Conservation (phyloP, 2,888 invertebrate species). For the Euclidia mi region DNA sequence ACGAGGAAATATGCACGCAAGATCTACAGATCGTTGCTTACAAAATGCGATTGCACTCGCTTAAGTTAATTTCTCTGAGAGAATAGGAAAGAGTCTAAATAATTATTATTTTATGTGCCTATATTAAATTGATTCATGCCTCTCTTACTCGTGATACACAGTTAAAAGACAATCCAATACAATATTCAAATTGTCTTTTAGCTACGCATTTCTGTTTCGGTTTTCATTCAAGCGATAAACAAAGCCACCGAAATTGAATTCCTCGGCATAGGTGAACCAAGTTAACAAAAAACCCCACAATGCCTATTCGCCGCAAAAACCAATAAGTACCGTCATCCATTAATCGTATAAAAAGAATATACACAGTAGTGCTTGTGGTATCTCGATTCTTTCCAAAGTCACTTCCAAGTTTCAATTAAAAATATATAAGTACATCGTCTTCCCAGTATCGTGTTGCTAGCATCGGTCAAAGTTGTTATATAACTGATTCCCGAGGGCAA, state of each 20-base stretch:
- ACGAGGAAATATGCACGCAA: too few relatives aligned
- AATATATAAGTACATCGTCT: not conserved
- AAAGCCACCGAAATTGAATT: conserved; percentile 14
- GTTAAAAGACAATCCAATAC: too few relatives aligned
- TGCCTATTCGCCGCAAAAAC: not conserved
- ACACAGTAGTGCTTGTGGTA: not conserved
- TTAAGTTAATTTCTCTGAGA: too few relatives aligned
- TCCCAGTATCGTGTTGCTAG: conserved; percentile 3
- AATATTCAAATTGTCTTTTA: not conserved
- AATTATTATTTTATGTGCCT: too few relatives aligned
- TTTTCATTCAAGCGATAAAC: conserved; percentile 7
- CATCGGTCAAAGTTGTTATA: conserved; percentile 14
- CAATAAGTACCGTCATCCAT: conserved; percentile 5
- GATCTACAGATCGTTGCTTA: too few relatives aligned
- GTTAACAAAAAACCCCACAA: not conserved
- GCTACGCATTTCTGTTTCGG: not conserved
- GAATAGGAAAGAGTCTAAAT: too few relatives aligned
- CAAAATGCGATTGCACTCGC: too few relatives aligned
- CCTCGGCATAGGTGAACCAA: conserved; percentile 10
- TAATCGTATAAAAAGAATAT: not conserved
- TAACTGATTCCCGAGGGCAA: conserved; percentile 5
- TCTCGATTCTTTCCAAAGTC: not conserved
- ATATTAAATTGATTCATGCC: too few relatives aligned
- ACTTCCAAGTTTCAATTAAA: conserved; percentile 2
- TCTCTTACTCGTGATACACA: too few relatives aligned